Evolutionary conservation across 2,797 vertebrate genomes (phyloP).

Genomic region (Champsocephalus gunnari): DNA sequence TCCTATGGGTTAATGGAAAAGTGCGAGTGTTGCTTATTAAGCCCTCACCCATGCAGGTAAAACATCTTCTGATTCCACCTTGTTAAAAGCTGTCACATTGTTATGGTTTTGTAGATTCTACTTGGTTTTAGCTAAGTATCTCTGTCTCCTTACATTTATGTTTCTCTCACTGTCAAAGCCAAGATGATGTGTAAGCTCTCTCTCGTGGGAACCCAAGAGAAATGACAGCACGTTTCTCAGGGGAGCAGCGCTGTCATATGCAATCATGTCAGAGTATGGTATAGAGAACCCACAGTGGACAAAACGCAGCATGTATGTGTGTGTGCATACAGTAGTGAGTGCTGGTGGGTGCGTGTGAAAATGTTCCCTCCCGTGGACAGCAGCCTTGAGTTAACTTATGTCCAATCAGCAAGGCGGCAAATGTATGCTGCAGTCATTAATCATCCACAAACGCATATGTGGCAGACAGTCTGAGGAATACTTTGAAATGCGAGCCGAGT

Average conservation of each 20-base stretch:
- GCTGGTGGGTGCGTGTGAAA: conserved; percentile 6
- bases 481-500: conserved; percentile 17
- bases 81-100: conserved; percentile 1
- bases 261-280: conserved; percentile 41
- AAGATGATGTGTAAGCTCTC: conserved; percentile 20
- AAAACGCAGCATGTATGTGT: conserved; percentile 12
- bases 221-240: conserved; percentile 33
- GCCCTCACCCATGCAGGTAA: not conserved
- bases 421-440: conserved; percentile 56
- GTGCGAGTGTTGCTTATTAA: not conserved
- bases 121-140: not conserved
- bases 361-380: conserved; percentile 8
- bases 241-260: conserved; percentile 39
- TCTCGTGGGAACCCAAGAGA: conserved; percentile 30
- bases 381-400: conserved; percentile 45
- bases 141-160: not conserved
- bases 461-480: not conserved
- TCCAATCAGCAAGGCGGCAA: conserved; percentile 43
- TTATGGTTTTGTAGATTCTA: conserved; percentile 21
- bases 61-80: conserved; percentile 8
- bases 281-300: conserved; percentile 27
- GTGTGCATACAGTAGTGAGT: not conserved
- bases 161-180: conserved; percentile 11
- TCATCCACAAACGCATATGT: conserved; percentile 23
- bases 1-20: not conserved